A percentile compares a stretch with the other conserved stretches of the same genome.
Evolutionary conservation across 2,113 vertebrate species (phyloP).

Genomic region (Drymodes brunneopygia): DNA sequence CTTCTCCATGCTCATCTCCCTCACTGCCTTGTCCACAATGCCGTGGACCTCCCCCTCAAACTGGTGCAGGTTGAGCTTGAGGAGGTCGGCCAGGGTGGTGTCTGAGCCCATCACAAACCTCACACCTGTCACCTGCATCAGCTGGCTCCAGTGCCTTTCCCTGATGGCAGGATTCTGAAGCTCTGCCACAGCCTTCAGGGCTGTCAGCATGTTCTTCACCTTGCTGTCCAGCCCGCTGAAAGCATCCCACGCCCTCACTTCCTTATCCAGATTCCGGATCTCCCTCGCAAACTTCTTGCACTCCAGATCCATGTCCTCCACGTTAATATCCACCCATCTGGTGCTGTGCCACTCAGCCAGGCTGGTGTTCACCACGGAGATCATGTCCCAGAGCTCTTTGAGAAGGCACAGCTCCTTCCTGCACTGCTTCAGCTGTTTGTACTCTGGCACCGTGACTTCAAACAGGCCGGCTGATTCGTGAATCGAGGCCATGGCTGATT

Average conservation of each 20-base stretch:
- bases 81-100: slow-evolving; percentile 85
- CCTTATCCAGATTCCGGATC: slow-evolving; percentile 85
- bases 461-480: slow-evolving; percentile 85
- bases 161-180: slow-evolving; percentile 90
- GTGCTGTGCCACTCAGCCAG: slow-evolving; percentile 84
- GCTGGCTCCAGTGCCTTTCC: slow-evolving; percentile 88
- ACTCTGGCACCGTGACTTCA: slow-evolving; percentile 87
- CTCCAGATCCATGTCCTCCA: slow-evolving; percentile 90
- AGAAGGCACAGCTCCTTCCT: slow-evolving; percentile 79
- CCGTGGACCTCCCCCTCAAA: slow-evolving; percentile 89
- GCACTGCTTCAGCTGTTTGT: slow-evolving; percentile 87
- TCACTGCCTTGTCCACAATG: slow-evolving; percentile 88
- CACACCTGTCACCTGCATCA: slow-evolving; percentile 84
- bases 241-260: slow-evolving; percentile 85
- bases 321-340: slow-evolving; percentile 82
- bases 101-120: slow-evolving; percentile 80
- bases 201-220: slow-evolving; percentile 84
- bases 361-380: slow-evolving; percentile 77
- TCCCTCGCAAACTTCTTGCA: slow-evolving; percentile 86
- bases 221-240: slow-evolving; percentile 83
- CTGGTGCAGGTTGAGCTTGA: slow-evolving; percentile 86
- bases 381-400: slow-evolving; percentile 88
- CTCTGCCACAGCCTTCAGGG: slow-evolving; percentile 85
- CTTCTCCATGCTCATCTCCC: slow-evolving; percentile 87
- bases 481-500: slow-evolving; percentile 81